Evolutionary conservation across 1,140 invertebrate genomes (phyloP).

Genomic region (Drosophila aff.): DNA sequence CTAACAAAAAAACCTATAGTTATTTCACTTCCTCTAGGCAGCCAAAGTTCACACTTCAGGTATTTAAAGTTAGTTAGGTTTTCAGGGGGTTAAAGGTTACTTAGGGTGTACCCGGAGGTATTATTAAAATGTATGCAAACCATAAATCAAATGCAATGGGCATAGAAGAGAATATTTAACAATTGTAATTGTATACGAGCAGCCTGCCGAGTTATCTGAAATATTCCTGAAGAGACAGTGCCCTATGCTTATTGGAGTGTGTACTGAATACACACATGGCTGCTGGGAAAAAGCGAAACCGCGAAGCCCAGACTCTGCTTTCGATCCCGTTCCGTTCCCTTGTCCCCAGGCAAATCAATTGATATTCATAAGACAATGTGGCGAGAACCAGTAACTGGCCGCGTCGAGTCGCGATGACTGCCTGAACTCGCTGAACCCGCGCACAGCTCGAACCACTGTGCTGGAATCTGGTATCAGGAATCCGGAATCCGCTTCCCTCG

Average conservation of each 20-base stretch:
- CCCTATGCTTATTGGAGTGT: not conserved
- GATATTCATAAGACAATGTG: constrained; percentile 37
- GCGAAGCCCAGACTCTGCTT: constrained; percentile 17
- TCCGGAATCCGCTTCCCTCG: constrained; percentile 1
- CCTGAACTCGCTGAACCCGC: constrained; percentile 46
- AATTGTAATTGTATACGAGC: too few species aligned
- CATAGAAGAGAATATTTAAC: not conserved
- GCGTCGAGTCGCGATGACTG: not conserved
- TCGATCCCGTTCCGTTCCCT: constrained; percentile 5
- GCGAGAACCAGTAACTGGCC: constrained; percentile 18
- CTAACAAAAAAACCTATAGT: constrained; percentile 2
- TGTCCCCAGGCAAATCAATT: constrained; percentile 34
- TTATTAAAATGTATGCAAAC: not conserved
- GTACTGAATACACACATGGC: not conserved
- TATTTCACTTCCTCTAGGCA: not conserved
- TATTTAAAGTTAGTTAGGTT: not conserved
- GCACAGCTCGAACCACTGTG: constrained; percentile 11
- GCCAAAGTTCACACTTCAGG: not conserved
- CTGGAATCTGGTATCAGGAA: constrained; percentile 35
- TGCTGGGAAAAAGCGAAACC: constrained; percentile 14
- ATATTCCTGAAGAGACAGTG: not conserved
- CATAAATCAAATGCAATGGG: not conserved
- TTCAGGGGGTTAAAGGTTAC: not conserved
- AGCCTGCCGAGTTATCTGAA: not conserved
- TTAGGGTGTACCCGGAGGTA: not conserved